Percentiles rank a stretch among this genome's conserved stretches.
These are phyloP conservation scores for Sitta carolinensis DNA, from an alignment of 2,797 vertebrate species.

Conservation along the genomic window DNA sequence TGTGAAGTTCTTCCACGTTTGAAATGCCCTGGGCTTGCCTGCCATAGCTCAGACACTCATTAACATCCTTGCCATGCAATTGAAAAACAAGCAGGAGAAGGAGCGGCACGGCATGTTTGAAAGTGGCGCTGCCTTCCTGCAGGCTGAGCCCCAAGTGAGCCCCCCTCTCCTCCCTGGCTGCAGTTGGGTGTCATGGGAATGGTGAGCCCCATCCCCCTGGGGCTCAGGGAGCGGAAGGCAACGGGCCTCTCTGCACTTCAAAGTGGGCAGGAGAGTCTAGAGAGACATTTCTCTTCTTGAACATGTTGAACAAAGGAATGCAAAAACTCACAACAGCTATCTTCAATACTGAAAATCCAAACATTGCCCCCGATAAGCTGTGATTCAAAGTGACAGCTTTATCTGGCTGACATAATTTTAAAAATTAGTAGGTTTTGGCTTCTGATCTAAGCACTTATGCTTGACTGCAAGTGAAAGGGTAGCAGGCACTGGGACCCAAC, in stretches of 20 bases:
- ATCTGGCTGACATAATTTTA: not conserved
- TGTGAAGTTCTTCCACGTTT: constrained; percentile 67
- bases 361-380: not conserved
- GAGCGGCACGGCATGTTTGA: not conserved
- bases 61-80: constrained; percentile 31
- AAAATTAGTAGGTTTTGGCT: not conserved
- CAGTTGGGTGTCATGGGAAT: not conserved
- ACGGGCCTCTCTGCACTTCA: not conserved
- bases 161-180: not conserved
- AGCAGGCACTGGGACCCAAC: not conserved
- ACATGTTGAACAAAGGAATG: constrained; percentile 41
- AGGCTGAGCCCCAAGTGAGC: not conserved
- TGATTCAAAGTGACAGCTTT: constrained; percentile 32
- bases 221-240: not conserved
- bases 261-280: not conserved
- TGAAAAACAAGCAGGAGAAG: constrained; percentile 50
- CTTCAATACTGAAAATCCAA: constrained; percentile 36
- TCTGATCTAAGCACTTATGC: not conserved
- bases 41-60: constrained; percentile 63
- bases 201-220: not conserved
- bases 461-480: not conserved
- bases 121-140: not conserved
- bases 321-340: constrained; percentile 44
- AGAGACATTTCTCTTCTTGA: not conserved
- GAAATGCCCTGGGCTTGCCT: constrained; percentile 68